A percentile compares a stretch with the other conserved stretches of the same genome.
phyloP scores from a whole-genome alignment of 2,888 invertebrate genomes.

The Drosophila demipolita region DNA sequence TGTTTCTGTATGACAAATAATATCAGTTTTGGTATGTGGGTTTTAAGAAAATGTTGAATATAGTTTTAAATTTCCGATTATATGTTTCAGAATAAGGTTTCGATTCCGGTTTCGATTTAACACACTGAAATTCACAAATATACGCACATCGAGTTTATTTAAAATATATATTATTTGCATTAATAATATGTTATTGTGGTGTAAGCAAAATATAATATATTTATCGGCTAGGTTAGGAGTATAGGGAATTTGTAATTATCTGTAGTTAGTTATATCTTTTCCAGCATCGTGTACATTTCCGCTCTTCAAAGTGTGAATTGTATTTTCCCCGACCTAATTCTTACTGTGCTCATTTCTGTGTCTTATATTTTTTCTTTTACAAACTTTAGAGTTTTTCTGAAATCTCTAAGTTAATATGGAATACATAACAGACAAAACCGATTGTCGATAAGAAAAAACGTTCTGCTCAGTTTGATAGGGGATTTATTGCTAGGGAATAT shows the following conservation, averaged over 20 bases:
- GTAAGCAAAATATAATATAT: not conserved
- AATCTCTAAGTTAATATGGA: not conserved
- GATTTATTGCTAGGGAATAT: conserved; percentile 14
- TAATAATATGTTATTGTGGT: too few species aligned
- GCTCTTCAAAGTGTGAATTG: not conserved
- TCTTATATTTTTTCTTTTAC: not conserved
- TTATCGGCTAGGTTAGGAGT: not conserved
- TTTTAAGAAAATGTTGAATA: not conserved
- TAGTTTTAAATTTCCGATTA: not conserved
- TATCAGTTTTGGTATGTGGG: not conserved
- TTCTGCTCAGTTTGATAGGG: conserved; percentile 1
- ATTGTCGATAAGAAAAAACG: conserved; percentile 2
- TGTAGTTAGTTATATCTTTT: not conserved
- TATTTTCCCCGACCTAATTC: not conserved
- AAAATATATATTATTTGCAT: not conserved
- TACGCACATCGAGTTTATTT: not conserved
- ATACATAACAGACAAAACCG: conserved; percentile 1
- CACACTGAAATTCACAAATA: not conserved
- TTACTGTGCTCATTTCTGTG: not conserved
- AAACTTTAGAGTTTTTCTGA: not conserved
- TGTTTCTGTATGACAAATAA: not conserved
- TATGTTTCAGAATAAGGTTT: not conserved
- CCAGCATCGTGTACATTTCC: not conserved
- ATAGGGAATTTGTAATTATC: not conserved
- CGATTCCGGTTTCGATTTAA: not conserved